Evolutionary conservation across 2,888 invertebrate species (phyloP).

Genomic region (Calliopum simillimum): DNA sequence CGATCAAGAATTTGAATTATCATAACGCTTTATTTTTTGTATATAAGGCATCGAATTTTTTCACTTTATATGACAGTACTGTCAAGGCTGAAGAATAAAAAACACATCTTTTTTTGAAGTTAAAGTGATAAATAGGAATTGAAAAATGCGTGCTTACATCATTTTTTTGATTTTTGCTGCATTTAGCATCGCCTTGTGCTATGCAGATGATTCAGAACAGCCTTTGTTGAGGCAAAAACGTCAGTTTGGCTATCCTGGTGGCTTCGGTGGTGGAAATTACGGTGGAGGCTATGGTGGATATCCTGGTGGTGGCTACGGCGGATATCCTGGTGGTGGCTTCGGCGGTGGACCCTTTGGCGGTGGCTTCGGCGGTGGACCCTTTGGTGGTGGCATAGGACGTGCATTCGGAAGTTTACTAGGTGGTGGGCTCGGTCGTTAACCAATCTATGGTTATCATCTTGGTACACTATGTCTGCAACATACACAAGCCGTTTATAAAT

Average conservation of each 20-base stretch:
- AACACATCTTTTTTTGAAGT: not conserved
- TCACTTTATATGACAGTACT: not conserved
- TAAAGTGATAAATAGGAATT: not conserved
- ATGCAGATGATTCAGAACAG: not conserved
- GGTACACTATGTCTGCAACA: no score
- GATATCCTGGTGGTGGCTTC: conserved; percentile 30
- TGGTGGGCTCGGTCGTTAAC: no score
- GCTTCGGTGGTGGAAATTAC: conserved; percentile 6
- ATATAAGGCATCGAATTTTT: not conserved
- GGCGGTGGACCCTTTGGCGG: conserved; percentile 13
- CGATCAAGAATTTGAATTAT: no score
- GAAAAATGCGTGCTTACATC: not conserved
- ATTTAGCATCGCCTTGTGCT: not conserved
- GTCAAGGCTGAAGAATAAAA: not conserved
- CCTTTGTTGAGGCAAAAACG: conserved; percentile 9
- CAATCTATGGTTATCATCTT: no score
- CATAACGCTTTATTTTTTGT: not conserved
- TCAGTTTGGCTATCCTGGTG: conserved; percentile 8
- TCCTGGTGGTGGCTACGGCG: conserved; percentile 17
- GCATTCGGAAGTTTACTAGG: no score
- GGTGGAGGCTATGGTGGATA: conserved; percentile 35
- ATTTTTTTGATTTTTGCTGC: not conserved
- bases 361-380: not conserved
- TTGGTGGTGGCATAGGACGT: no score
- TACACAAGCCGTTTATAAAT: no score